These are phyloP conservation scores for Dasysyrphus tricinctus DNA, from an alignment of 2,888 invertebrate genomes.

Conservation along the genomic window DNA sequence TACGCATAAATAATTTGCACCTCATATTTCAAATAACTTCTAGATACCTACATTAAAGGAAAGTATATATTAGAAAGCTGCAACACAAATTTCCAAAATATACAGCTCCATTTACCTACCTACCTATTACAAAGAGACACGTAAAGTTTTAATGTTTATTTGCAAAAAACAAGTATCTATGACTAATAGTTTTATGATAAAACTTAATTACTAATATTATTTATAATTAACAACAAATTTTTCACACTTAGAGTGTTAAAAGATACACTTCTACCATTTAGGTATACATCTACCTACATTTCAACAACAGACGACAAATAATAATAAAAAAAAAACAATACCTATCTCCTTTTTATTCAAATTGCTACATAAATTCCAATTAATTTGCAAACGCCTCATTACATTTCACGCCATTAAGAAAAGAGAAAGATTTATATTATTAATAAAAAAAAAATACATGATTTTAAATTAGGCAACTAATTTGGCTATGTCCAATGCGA, in stretches of 20 bases:
- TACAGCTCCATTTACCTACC: no score
- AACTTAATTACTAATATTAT: not conserved
- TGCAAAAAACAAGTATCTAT: not conserved
- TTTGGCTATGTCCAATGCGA: conserved; percentile 4
- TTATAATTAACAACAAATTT: not conserved
- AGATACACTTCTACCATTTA: not conserved
- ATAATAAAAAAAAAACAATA: not conserved
- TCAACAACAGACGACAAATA: not conserved
- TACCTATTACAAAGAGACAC: no score
- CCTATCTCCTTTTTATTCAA: conserved; percentile 13
- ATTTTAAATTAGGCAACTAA: not conserved
- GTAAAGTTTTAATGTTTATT: no score
- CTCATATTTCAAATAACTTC: no score
- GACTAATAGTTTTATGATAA: not conserved
- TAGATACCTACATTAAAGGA: no score
- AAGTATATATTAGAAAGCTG: no score
- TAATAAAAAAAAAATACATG: not conserved
- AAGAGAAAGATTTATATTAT: not conserved
- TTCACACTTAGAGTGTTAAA: not conserved
- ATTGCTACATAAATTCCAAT: conserved; percentile 56
- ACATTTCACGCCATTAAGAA: conserved; percentile 62
- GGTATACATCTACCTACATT: no score
- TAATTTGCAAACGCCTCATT: conserved; percentile 66
- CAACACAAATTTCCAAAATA: no score
- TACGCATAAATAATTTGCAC: no score